phyloP scores from a whole-genome alignment of 2,797 vertebrate species.

The Pangasius mekongensis region DNA sequence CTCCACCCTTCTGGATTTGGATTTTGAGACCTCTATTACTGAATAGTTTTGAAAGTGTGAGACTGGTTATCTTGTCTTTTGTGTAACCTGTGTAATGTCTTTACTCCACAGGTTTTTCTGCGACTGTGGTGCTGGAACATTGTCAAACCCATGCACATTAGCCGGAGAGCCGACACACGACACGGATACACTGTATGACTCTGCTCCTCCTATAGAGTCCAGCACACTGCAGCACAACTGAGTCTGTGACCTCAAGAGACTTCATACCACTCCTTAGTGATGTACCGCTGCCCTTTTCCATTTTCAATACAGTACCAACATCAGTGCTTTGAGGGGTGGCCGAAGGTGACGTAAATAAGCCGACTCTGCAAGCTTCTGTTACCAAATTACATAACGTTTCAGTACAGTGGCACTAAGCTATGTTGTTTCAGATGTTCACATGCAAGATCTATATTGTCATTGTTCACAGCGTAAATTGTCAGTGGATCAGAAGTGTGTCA shows the following conservation, averaged over 20 bases:
- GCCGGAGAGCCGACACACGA: slow-evolving; percentile 98
- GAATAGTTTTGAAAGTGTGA: background rate
- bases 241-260: slow-evolving; percentile 69
- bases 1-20: background rate
- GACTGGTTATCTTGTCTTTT: background rate
- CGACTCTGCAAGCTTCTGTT: background rate
- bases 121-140: slow-evolving; percentile 97
- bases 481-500: background rate
- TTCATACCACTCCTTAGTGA: slow-evolving; percentile 21
- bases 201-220: slow-evolving; percentile 99
- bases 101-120: slow-evolving; percentile 87
- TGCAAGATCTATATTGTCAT: background rate
- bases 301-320: background rate
- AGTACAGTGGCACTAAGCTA: background rate
- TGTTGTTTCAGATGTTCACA: background rate
- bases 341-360: background rate
- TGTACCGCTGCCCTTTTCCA: background rate
- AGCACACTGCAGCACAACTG: slow-evolving; percentile 99
- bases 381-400: background rate
- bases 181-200: slow-evolving; percentile 99
- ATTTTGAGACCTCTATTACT: background rate
- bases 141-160: slow-evolving; percentile 99
- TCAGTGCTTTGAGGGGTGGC: background rate
- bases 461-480: background rate
- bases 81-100: slow-evolving; percentile 58